These are phyloP conservation scores for Brachymystax lenok DNA, from an alignment of 2,797 vertebrate genomes.

Conservation along the genomic window DNA sequence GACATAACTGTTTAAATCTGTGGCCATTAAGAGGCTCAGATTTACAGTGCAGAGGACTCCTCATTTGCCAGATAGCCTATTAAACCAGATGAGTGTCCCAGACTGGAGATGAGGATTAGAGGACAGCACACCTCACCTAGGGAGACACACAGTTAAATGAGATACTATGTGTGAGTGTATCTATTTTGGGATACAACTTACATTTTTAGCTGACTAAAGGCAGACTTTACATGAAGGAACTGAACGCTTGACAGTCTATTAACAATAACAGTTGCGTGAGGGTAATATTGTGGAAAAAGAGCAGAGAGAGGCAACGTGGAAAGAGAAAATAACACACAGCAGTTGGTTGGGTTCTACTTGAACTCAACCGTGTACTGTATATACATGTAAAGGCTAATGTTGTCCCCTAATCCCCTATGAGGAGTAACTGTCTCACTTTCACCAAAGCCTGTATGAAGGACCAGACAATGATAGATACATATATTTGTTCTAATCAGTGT, in stretches of 20 bases:
- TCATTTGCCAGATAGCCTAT: slow-evolving; percentile 80
- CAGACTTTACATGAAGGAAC: background rate
- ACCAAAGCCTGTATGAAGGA: background rate
- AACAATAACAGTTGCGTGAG: background rate
- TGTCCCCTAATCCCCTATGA: slow-evolving; percentile 19
- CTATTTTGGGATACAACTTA: background rate
- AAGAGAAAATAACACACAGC: slow-evolving; percentile 19
- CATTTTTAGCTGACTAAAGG: background rate
- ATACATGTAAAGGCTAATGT: background rate
- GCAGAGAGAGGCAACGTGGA: background rate
- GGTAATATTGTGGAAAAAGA: background rate
- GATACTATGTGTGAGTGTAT: slow-evolving; percentile 4
- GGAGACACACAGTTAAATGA: slow-evolving; percentile 29
- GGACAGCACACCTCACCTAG: slow-evolving; percentile 59
- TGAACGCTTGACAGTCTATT: background rate
- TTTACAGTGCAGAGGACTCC: slow-evolving; percentile 75
- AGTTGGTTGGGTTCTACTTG: slow-evolving; percentile 20
- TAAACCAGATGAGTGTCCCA: slow-evolving; percentile 75
- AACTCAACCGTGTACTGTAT: slow-evolving; percentile 2
- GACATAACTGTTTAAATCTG: slow-evolving; percentile 82
- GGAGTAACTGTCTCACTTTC: slow-evolving; percentile 6
- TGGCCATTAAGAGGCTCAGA: slow-evolving; percentile 77
- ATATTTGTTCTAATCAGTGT: background rate
- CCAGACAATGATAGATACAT: background rate
- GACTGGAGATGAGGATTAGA: slow-evolving; percentile 72